Evolutionary conservation across 2,888 invertebrate genomes (phyloP).

Genomic region (Ctena decussata): DNA sequence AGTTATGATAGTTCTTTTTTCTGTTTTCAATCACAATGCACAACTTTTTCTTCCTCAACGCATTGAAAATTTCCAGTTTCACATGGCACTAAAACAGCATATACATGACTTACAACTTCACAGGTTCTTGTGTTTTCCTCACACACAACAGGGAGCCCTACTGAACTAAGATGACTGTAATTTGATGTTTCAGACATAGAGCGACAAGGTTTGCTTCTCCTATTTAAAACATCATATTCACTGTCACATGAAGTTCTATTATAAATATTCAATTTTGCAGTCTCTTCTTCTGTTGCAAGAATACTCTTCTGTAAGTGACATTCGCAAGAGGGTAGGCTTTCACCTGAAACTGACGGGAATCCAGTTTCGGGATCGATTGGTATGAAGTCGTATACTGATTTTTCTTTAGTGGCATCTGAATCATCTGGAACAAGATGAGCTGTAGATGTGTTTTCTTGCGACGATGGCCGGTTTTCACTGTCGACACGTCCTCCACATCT

Average conservation of each 20-base stretch:
- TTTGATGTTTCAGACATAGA: background rate
- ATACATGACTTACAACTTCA: background rate
- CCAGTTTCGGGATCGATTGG: background rate
- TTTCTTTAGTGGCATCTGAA: background rate
- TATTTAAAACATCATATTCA: background rate
- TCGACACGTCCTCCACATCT: too few species aligned
- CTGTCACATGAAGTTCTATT: background rate
- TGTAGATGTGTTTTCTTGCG: background rate
- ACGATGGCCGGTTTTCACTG: background rate
- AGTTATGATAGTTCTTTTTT: too few species aligned
- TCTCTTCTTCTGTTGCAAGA: background rate
- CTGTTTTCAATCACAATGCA: too few species aligned
- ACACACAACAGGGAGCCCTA: background rate
- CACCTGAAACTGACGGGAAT: background rate
- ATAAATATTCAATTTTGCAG: background rate
- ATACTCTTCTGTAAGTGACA: too few species aligned
- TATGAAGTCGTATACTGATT: background rate
- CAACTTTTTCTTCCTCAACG: background rate
- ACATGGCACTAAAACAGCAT: background rate
- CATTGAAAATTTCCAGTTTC: background rate
- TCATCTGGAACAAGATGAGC: background rate
- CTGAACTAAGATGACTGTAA: background rate
- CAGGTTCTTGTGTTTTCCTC: background rate
- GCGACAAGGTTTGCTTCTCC: background rate
- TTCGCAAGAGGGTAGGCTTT: too few species aligned